Conservation (phyloP, 2,797 vertebrate genomes). For the Adelosebastes latens region DNA sequence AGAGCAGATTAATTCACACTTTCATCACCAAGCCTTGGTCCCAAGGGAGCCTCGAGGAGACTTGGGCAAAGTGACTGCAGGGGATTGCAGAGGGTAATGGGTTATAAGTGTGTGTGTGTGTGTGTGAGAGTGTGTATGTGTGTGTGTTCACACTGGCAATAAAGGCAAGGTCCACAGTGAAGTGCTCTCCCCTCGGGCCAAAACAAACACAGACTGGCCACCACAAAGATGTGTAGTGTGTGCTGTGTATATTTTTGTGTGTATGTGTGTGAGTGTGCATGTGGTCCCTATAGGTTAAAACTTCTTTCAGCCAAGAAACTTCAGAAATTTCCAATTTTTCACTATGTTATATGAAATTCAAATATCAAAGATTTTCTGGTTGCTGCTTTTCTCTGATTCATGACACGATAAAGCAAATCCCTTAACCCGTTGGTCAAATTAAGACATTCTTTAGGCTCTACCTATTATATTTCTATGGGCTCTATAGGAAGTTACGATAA, state of each 20-base stretch:
- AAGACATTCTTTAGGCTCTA: neutral
- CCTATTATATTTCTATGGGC: neutral
- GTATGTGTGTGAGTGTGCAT: neutral
- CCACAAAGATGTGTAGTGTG: neutral
- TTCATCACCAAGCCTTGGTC: constrained; percentile 76
- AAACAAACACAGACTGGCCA: constrained; percentile 75
- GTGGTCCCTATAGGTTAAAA: neutral
- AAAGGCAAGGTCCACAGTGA: constrained; percentile 67
- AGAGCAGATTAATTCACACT: constrained; percentile 81
- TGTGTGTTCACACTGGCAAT: constrained; percentile 58
- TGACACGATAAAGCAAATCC: neutral
- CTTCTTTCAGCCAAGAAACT: neutral
- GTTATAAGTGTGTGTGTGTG: constrained; percentile 55
- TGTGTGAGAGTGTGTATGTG: constrained; percentile 41
- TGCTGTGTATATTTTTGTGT: constrained; percentile 4
- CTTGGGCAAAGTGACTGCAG: constrained; percentile 53
- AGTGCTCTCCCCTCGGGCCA: constrained; percentile 71
- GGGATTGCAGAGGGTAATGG: constrained; percentile 55
- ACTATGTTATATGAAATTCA: neutral
- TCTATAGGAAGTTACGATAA: neutral
- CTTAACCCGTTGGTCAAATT: neutral
- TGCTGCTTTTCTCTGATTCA: neutral
- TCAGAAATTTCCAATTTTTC: neutral
- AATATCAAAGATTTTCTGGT: neutral
- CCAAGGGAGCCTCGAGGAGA: constrained; percentile 53